These are phyloP conservation scores for Neodiprion fabricii DNA, from an alignment of 1,140 invertebrate genomes.

Conservation along the genomic window DNA sequence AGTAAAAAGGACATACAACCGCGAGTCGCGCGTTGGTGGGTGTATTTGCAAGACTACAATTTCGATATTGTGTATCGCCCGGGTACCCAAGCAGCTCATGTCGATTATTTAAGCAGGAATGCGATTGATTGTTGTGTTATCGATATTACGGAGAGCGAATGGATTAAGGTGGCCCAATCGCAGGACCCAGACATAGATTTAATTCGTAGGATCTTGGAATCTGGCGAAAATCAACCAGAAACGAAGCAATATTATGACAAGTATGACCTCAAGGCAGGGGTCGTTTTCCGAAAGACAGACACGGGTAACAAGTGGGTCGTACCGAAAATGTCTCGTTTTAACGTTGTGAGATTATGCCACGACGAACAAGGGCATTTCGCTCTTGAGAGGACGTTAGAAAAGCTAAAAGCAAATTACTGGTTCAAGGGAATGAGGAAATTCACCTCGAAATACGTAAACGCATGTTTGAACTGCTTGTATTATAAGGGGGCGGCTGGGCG, in stretches of 20 bases:
- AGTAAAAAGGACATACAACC: constrained; percentile 48
- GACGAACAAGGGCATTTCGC: constrained; percentile 36
- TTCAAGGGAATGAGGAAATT: constrained; percentile 36
- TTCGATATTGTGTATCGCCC: constrained; percentile 47
- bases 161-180: constrained; percentile 25
- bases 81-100: constrained; percentile 40
- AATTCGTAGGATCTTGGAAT: no score
- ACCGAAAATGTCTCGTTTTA: constrained; percentile 37
- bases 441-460: constrained; percentile 29
- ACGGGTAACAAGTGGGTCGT: constrained; percentile 42
- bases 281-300: constrained; percentile 31
- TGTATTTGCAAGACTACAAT: constrained; percentile 48
- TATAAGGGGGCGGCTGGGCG: constrained; percentile 26
- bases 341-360: constrained; percentile 42
- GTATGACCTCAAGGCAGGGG: constrained; percentile 19
- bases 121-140: constrained; percentile 16
- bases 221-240: no score
- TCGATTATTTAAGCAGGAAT: constrained; percentile 49
- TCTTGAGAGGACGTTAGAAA: constrained; percentile 34
- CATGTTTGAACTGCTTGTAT: constrained; percentile 31
- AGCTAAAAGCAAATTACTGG: constrained; percentile 37
- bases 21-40: constrained; percentile 49
- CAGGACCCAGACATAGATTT: background rate
- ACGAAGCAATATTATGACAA: constrained; percentile 20
- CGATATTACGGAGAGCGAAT: constrained; percentile 23